phyloP scores from a whole-genome alignment of 2,797 vertebrate genomes.

The Adelosebastes latens region DNA sequence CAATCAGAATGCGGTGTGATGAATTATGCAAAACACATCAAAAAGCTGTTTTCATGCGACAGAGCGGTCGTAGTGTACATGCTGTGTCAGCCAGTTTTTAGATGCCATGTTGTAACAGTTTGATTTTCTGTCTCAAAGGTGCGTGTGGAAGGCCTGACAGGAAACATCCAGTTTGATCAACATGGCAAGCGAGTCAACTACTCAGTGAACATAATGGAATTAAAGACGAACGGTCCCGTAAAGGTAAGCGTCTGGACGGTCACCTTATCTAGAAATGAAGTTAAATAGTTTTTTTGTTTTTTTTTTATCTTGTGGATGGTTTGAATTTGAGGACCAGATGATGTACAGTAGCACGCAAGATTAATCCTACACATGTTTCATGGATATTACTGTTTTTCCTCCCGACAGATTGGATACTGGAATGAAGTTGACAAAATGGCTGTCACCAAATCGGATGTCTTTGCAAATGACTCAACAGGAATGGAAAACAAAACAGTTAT shows the following conservation, averaged over 20 bases:
- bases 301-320: background rate
- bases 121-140: conserved; percentile 82
- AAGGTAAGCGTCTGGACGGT: conserved; percentile 84
- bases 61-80: background rate
- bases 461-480: conserved; percentile 93
- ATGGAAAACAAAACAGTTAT: conserved; percentile 99
- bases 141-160: conserved; percentile 95
- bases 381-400: conserved; percentile 12
- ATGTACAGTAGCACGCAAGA: background rate
- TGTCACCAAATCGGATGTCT: conserved; percentile 93
- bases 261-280: accelerated
- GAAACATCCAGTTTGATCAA: conserved; percentile 99
- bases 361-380: background rate
- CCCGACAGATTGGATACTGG: conserved; percentile 96
- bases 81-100: background rate
- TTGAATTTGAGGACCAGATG: background rate
- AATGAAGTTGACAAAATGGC: conserved; percentile 99
- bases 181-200: conserved; percentile 98
- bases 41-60: background rate
- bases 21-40: background rate
- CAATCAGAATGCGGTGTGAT: background rate
- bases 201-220: conserved; percentile 97
- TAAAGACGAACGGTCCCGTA: conserved; percentile 95
- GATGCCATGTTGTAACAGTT: background rate
- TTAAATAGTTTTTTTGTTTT: background rate